A percentile compares a stretch with the other conserved stretches of the same genome.
Evolutionary conservation across 2,888 invertebrate species (phyloP).

Genomic region (Heliconius ethilla): DNA sequence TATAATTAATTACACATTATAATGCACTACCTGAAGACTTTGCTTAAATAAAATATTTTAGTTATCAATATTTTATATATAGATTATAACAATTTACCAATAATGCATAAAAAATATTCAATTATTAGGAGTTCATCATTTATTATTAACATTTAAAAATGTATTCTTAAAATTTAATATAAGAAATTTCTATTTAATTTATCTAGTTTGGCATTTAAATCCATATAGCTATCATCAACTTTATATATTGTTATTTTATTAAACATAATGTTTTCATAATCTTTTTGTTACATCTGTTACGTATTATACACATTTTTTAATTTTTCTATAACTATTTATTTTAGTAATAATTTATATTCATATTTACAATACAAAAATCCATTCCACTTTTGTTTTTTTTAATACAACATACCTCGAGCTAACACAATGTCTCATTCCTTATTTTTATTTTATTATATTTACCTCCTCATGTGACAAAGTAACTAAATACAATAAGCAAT

Average conservation of each 20-base stretch:
- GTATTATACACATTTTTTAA: background rate
- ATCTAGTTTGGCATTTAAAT: slow-evolving; percentile 12
- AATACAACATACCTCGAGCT: background rate
- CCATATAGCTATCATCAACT: background rate
- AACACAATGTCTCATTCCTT: background rate
- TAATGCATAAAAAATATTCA: background rate
- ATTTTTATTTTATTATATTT: background rate
- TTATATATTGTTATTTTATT: background rate
- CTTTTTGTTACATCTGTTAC: slow-evolving; percentile 1
- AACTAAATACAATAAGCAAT: background rate
- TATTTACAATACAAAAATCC: slow-evolving; percentile 10
- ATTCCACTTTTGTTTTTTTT: slow-evolving; percentile 16
- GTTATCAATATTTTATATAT: background rate
- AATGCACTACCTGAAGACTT: background rate
- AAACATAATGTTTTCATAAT: background rate
- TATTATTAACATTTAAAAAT: background rate
- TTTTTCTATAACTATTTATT: background rate
- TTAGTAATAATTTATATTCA: slow-evolving; percentile 1
- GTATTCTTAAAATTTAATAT: background rate
- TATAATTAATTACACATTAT: background rate
- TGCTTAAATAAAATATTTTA: background rate
- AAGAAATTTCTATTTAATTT: background rate
- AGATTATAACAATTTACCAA: background rate
- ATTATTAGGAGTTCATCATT: background rate
- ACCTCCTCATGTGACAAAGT: background rate